Base-by-base conservation (phyloP, 2,113 vertebrate species). In the Alethe diademata region DNA sequence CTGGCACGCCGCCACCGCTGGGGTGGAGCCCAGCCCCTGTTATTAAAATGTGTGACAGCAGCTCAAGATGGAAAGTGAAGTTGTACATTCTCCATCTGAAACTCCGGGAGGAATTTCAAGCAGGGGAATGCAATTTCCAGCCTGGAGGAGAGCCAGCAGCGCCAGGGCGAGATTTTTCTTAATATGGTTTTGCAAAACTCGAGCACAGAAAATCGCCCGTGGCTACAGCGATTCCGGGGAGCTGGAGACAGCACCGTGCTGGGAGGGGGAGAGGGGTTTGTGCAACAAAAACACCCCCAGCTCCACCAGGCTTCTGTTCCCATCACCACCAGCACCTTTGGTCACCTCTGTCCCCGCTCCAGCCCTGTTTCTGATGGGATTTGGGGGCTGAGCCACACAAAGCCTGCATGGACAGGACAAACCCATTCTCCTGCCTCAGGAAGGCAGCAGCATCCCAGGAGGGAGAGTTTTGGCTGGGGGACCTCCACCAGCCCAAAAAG, bases 91-190 rank as follows among this genome's bases (percentile, higher is more conserved):
- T 89, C 91, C 91, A 95, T 95, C 95, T 91, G 95, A 96, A 95
- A 82, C 89, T 87, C 80, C 58, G 13, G 89, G 78, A 96, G 94
- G 96, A 95, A 95, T 97, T 92, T 95, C 94, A 92, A 93, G 91
- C 93, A 78, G 91, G 94, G 84, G 95, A 95, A 96, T 91, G 94
- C 91, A 95, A 95, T 97, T 96, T 95, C 93, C 94, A 95, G 94
- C 91, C 93, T 95, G 96, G 95, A 95, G 89, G 22, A 76, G 78
- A 95, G 96, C 94, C 96, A 97, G 87, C 89, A 94, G 91, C 89
- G 17, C 94, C 93, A 81, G 89, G 92, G 93, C 29, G 70, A 96
- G 94, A 95, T 89, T 92, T 96, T 93, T 53, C 95, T 96, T 95
- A 96, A 94, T 92, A 96, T 82, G 91, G 91, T 62, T 95, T 69